Percentiles rank a stretch among this genome's conserved stretches.
Evolutionary conservation across 2,113 vertebrate genomes (phyloP).

Genomic region (Microcebus jonahi): DNA sequence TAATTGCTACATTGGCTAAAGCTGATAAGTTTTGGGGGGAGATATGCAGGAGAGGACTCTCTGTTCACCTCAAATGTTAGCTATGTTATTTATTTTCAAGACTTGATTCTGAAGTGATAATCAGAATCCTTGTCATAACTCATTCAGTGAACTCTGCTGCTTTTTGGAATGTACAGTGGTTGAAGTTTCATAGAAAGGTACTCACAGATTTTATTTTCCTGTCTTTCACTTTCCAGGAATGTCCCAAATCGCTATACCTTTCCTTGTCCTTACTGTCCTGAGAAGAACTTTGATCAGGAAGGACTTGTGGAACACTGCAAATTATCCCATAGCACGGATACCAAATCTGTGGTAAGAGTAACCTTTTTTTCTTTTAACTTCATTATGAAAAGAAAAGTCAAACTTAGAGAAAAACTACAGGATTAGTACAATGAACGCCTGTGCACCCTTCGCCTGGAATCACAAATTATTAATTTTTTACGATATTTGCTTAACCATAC

Average conservation of each 20-base stretch:
- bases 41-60: background rate
- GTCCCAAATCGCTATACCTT: constrained; percentile 98
- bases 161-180: background rate
- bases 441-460: background rate
- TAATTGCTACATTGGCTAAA: background rate
- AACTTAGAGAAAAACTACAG: background rate
- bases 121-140: background rate
- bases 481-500: background rate
- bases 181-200: background rate
- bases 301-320: constrained; percentile 97
- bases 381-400: background rate
- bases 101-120: background rate
- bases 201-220: background rate
- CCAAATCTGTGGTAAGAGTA: constrained; percentile 91
- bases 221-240: constrained; percentile 82
- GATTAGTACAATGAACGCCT: background rate
- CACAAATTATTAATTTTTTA: background rate
- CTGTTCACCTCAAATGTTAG: background rate
- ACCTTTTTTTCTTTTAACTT: constrained; percentile 30
- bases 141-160: background rate
- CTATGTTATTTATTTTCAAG: background rate
- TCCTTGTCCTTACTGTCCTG: constrained; percentile 95
- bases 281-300: constrained; percentile 97
- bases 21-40: background rate
- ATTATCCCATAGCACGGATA: constrained; percentile 90